These are phyloP conservation scores for Micrastur ruficollis DNA, from an alignment of 2,797 vertebrate species.

Conservation along the genomic window DNA sequence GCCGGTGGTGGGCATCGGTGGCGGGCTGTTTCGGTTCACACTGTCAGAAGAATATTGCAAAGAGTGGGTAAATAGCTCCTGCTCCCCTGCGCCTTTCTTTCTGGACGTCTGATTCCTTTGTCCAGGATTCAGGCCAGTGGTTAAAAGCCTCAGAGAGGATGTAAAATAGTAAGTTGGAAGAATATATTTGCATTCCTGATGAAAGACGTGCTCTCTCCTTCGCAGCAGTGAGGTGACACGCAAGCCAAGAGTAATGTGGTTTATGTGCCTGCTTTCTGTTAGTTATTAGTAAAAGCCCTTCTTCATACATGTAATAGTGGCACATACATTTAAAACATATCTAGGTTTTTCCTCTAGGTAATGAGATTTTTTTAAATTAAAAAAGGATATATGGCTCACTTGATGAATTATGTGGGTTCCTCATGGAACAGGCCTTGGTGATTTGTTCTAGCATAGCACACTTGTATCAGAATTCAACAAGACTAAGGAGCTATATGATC, in stretches of 20 bases:
- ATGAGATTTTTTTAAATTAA: background rate
- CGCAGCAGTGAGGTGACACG: accelerated
- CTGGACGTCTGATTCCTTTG: conserved; percentile 1
- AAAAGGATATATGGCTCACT: background rate
- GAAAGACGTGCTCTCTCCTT: background rate
- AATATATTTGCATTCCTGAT: background rate
- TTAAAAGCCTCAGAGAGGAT: conserved; percentile 2
- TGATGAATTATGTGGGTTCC: background rate
- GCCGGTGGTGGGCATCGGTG: background rate
- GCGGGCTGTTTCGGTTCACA: background rate
- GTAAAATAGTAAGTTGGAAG: background rate
- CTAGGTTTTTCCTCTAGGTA: background rate
- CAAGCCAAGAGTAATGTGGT: background rate
- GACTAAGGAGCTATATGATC: background rate
- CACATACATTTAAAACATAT: background rate
- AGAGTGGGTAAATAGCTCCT: background rate
- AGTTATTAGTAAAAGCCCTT: background rate
- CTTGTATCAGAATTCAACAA: background rate
- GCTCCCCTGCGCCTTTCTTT: background rate
- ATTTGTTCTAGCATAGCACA: background rate
- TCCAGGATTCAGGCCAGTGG: conserved; percentile 12
- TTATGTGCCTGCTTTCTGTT: background rate
- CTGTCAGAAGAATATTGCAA: background rate
- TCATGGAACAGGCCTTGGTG: background rate
- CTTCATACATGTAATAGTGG: background rate